These are phyloP conservation scores for Drosophila subobscura DNA, from an alignment of 1,140 invertebrate genomes.

Conservation along the genomic window DNA sequence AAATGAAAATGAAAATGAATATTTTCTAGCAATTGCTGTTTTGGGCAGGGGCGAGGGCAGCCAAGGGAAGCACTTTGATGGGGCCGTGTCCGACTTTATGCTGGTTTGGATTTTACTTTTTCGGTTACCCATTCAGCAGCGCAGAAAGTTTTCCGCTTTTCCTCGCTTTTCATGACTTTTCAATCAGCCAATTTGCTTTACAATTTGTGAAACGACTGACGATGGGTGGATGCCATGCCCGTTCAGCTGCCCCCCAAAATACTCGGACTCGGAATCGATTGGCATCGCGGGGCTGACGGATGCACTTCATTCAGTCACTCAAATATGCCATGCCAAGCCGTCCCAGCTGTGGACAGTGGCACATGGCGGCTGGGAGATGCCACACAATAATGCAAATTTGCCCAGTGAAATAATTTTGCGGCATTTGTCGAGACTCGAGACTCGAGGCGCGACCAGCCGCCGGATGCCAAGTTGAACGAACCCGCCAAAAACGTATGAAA, in stretches of 20 bases:
- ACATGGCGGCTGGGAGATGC: conserved; percentile 20
- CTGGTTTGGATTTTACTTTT: conserved; percentile 12
- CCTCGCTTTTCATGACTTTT: conserved; percentile 8
- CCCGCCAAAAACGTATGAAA: conserved; percentile 7
- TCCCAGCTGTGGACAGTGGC: conserved; percentile 16
- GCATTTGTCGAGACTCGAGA: conserved; percentile 17
- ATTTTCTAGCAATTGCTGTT: conserved; percentile 16
- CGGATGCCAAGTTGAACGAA: conserved; percentile 69
- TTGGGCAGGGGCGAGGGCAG: neutral
- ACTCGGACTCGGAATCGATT: neutral
- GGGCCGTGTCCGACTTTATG: conserved; percentile 38
- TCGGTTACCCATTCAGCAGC: neutral
- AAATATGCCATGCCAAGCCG: conserved; percentile 4
- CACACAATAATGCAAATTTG: conserved; percentile 66
- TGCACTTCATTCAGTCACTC: conserved; percentile 33
- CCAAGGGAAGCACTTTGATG: conserved; percentile 24
- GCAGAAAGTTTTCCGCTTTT: neutral
- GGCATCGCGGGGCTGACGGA: neutral
- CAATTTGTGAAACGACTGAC: too few relatives aligned
- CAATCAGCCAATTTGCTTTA: conserved; percentile 50
- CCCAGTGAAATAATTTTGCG: conserved; percentile 66
- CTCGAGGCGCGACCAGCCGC: conserved; percentile 3
- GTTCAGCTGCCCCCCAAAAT: too few relatives aligned
- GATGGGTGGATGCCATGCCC: too few relatives aligned
- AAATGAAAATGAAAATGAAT: conserved; percentile 27